phyloP scores from a whole-genome alignment of 2,888 invertebrate species.

The Homarus gammarus region DNA sequence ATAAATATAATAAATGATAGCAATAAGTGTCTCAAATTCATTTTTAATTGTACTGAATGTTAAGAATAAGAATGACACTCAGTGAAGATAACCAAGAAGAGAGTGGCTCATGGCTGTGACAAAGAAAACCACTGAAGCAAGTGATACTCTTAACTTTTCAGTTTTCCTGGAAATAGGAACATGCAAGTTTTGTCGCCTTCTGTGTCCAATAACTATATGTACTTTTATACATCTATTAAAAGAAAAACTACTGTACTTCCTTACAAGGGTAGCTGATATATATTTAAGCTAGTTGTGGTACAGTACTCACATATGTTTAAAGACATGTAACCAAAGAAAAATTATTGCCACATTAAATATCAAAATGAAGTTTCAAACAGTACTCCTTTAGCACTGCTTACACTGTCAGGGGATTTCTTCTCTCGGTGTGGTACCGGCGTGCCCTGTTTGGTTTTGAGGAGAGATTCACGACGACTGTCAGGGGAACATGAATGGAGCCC shows the following conservation, averaged over 20 bases:
- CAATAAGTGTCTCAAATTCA: no score
- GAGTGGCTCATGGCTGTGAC: no score
- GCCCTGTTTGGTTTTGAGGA: conserved; percentile 62
- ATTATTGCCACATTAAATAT: neutral
- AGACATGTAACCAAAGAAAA: neutral
- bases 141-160: no score
- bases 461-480: conserved; percentile 56
- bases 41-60: no score
- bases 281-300: neutral
- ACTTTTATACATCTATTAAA: neutral
- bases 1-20: no score
- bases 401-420: neutral
- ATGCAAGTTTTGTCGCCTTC: no score
- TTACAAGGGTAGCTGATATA: neutral
- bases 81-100: no score
- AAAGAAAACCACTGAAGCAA: no score
- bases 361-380: conserved; percentile 68
- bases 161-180: no score
- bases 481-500: conserved; percentile 64
- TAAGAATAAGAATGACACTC: no score
- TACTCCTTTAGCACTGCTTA: conserved; percentile 30
- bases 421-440: conserved; percentile 60
- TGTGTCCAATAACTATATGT: neutral
- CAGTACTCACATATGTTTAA: no score
- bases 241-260: no score